Base-by-base conservation (phyloP, 2,888 invertebrate genomes). In the Tipula vernalis region DNA sequence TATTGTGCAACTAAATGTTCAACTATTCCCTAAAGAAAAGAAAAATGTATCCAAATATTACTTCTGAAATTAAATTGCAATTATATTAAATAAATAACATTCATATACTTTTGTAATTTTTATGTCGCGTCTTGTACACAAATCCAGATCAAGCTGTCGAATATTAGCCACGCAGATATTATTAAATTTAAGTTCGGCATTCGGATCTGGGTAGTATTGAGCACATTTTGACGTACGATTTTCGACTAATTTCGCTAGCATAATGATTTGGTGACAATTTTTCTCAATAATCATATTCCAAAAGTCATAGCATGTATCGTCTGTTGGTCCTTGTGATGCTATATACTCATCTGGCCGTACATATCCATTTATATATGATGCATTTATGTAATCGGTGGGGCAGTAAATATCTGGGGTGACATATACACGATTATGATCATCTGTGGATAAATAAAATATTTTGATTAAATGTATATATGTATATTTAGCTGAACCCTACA, bases 261-360 rank as follows among this genome's bases (percentile, higher is more conserved):
- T 96, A 0, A 95, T 94, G 88, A 96, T 94, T 13, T 95, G 91
- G 47, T 93, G 92, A 0, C 95, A 93, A 88, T 94, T 93, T 89
- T 95, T 94, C 89, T 96, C 95, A 89, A 95, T 92, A 18, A 95
- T 91, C 95, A 96, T 95, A 88, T 94, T 93, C 96, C 96, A 96
- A 90, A 96, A 96, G 90, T 96, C 95, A 88, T 93, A 93, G 18
- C 93, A 92, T 2, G 95, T 95, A 87, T 93, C 93, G 47, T 93
- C 93, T 87, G 95, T 93, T 0, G 96, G 96, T 0, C 95, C 96
- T 91, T 96, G 96, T 15, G 95, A 93, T 5, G 96, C 96, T 87
- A 96, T 95, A 89, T 95, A 96, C 89, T 95, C 95, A 87, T 94
- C 92, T 85, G 93, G 92, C 2, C 93, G 93, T 2, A 93, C 92